Evolutionary conservation across 1,140 invertebrate species (phyloP).

Genomic region (Charaxes varanes): DNA sequence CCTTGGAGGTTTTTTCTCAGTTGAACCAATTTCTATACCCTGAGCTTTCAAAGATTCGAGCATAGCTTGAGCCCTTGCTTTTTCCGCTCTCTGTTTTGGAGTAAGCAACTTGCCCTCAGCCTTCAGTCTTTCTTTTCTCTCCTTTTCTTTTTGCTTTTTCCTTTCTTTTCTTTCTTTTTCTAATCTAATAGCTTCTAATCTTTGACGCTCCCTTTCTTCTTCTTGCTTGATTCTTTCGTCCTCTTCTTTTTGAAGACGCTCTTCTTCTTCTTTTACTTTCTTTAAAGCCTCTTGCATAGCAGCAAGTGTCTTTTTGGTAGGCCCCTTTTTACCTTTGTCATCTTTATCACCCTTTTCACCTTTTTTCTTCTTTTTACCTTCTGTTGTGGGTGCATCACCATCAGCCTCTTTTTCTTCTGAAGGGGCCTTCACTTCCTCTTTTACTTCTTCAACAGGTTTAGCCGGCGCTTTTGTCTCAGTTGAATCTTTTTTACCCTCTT

Average conservation of each 20-base stretch:
- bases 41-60: constrained; percentile 91
- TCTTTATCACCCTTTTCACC: constrained; percentile 63
- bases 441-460: constrained; percentile 49
- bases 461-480: constrained; percentile 41
- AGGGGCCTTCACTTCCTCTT: constrained; percentile 29
- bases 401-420: constrained; percentile 28
- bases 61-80: constrained; percentile 89
- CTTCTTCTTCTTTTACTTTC: constrained; percentile 93
- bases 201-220: constrained; percentile 83
- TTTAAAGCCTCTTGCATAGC: constrained; percentile 93
- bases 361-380: constrained; percentile 77
- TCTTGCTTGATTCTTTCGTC: constrained; percentile 85
- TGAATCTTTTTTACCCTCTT: constrained; percentile 51
- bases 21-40: constrained; percentile 80
- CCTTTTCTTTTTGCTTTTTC: constrained; percentile 97
- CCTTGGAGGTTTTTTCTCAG: constrained; percentile 78
- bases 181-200: constrained; percentile 83
- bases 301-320: constrained; percentile 85
- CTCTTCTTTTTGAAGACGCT: constrained; percentile 84
- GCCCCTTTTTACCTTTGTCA: constrained; percentile 78
- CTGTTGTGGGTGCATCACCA: constrained; percentile 51
- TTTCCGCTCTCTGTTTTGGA: constrained; percentile 93
- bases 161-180: constrained; percentile 92
- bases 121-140: constrained; percentile 92
- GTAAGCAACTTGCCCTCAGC: constrained; percentile 96